A percentile compares a stretch with the other conserved stretches of the same genome.
Conservation (phyloP, 2,888 invertebrate species). For the Heliconius ismenius region DNA sequence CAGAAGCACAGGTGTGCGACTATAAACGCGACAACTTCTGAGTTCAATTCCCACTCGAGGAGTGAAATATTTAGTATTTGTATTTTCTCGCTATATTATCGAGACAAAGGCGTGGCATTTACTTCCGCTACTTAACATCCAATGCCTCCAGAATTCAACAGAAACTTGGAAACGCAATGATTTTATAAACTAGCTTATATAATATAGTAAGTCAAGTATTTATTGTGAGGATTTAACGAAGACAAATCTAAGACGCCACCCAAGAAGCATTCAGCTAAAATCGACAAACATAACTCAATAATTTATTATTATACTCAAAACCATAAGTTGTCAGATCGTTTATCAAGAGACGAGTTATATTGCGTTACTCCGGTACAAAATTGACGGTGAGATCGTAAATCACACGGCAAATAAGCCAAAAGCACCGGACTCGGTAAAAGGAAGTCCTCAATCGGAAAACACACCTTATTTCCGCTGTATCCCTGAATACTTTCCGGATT, state of each 20-base stretch:
- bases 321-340: conserved; percentile 38
- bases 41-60: too few relatives aligned
- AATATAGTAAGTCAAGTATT: not conserved
- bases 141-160: too few relatives aligned
- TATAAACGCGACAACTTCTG: too few relatives aligned
- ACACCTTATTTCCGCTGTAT: conserved; percentile 57
- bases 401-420: conserved; percentile 64
- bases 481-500: conserved; percentile 59
- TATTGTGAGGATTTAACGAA: not conserved
- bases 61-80: too few relatives aligned
- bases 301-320: conserved; percentile 19
- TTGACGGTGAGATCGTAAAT: conserved; percentile 63
- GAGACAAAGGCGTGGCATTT: too few relatives aligned
- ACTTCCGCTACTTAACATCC: too few relatives aligned
- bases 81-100: too few relatives aligned
- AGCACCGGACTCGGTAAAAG: conserved; percentile 62
- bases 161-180: too few relatives aligned
- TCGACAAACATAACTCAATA: not conserved
- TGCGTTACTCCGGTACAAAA: conserved; percentile 53
- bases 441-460: conserved; percentile 64
- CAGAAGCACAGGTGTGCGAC: too few relatives aligned
- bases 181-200: not conserved
- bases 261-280: not conserved
- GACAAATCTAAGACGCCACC: not conserved
- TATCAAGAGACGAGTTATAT: conserved; percentile 55